These are phyloP conservation scores for Panulirus ornatus DNA, from an alignment of 1,140 invertebrate genomes.

Conservation along the genomic window DNA sequence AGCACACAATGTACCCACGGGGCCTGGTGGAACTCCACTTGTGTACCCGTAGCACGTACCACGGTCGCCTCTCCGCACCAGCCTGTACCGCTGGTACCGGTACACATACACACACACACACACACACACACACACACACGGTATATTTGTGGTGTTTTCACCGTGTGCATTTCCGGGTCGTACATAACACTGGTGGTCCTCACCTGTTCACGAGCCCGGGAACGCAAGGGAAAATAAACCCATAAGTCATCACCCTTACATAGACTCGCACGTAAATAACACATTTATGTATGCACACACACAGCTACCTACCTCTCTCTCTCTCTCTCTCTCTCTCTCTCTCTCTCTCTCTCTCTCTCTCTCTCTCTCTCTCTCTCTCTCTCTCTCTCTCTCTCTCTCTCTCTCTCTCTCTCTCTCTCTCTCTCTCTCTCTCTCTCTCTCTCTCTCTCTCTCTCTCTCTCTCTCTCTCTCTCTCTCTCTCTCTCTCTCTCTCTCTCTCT, in stretches of 20 bases:
- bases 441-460: background rate
- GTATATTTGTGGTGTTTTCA: background rate
- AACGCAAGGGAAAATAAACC: too few species aligned
- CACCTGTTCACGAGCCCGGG: too few species aligned
- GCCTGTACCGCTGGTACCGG: background rate
- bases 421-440: background rate
- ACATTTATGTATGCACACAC: too few species aligned
- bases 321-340: too few species aligned
- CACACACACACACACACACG: constrained; percentile 4
- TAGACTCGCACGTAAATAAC: too few species aligned
- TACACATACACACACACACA: background rate
- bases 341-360: background rate
- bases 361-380: background rate
- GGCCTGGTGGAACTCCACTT: background rate
- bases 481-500: constrained; percentile 12
- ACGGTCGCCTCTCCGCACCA: background rate
- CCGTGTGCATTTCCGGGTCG: background rate
- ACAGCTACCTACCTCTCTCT: too few species aligned
- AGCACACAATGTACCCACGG: background rate
- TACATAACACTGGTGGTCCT: too few species aligned
- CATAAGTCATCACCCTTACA: too few species aligned
- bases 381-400: background rate
- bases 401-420: background rate
- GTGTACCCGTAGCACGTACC: background rate
- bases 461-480: background rate